Conservation (phyloP, 1,140 invertebrate species). For the Drosophila ohnishii region DNA sequence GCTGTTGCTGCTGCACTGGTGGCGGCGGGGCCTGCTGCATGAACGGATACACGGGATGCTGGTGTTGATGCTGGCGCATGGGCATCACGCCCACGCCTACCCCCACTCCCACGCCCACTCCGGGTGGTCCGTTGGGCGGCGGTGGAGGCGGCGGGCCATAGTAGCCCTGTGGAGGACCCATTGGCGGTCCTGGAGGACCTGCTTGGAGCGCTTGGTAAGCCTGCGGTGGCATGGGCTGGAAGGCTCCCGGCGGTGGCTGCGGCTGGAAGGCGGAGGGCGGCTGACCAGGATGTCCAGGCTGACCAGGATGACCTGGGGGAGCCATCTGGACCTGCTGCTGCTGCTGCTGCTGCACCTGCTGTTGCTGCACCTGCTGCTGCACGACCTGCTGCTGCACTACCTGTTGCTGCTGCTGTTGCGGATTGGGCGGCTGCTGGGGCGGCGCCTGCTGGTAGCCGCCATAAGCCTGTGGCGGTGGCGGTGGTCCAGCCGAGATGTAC, state of each 20-base stretch:
- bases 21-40: slow-evolving; percentile 67
- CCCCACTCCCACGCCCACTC: slow-evolving; percentile 25
- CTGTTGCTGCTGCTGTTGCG: slow-evolving; percentile 58
- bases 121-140: slow-evolving; percentile 65
- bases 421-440: slow-evolving; percentile 48
- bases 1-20: slow-evolving; percentile 54
- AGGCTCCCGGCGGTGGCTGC: slow-evolving; percentile 60
- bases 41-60: slow-evolving; percentile 71
- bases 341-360: slow-evolving; percentile 60
- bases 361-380: slow-evolving; percentile 56
- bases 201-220: slow-evolving; percentile 83
- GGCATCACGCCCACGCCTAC: slow-evolving; percentile 37
- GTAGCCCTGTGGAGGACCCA: slow-evolving; percentile 70
- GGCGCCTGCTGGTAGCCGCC: slow-evolving; percentile 75
- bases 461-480: slow-evolving; percentile 83
- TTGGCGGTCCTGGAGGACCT: slow-evolving; percentile 82
- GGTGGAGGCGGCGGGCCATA: slow-evolving; percentile 72
- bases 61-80: slow-evolving; percentile 50
- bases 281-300: slow-evolving; percentile 53
- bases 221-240: slow-evolving; percentile 78
- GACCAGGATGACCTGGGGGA: slow-evolving; percentile 48
- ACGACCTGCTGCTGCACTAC: slow-evolving; percentile 53
- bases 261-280: slow-evolving; percentile 56
- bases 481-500: slow-evolving; percentile 83
- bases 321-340: slow-evolving; percentile 50